These are phyloP conservation scores for Simalia tracyae DNA, from an alignment of 2,797 vertebrate species.

Conservation along the genomic window DNA sequence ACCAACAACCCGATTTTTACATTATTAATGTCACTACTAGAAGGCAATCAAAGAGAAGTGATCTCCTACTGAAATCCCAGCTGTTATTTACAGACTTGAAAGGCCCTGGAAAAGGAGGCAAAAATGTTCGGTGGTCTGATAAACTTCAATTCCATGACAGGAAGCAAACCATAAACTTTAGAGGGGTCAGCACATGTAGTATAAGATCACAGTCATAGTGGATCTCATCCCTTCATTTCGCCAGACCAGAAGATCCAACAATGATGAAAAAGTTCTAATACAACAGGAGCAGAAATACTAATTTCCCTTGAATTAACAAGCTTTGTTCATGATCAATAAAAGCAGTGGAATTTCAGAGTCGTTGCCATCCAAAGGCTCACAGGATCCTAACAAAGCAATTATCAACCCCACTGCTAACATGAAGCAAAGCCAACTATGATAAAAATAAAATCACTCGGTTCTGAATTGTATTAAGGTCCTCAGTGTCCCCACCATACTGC, in stretches of 20 bases:
- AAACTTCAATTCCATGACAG: constrained; percentile 50
- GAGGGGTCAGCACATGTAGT: neutral
- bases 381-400: neutral
- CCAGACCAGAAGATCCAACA: neutral
- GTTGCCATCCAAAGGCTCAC: neutral
- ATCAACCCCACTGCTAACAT: too few species aligned
- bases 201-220: neutral
- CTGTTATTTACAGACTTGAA: constrained; percentile 45
- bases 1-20: neutral
- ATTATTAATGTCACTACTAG: neutral
- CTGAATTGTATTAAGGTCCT: neutral
- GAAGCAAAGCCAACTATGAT: neutral
- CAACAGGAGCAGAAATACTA: neutral
- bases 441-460: neutral
- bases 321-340: neutral
- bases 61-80: constrained; percentile 15
- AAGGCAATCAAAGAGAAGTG: constrained; percentile 32
- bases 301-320: neutral
- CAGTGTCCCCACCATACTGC: neutral
- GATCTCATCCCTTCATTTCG: neutral
- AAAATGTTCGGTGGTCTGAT: constrained; percentile 49
- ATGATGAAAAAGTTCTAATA: too few species aligned
- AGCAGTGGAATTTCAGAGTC: neutral
- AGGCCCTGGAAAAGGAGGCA: constrained; percentile 15
- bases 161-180: constrained; percentile 48